Conservation (phyloP, 2,113 vertebrate species). For the Dolichotis patagonum region DNA sequence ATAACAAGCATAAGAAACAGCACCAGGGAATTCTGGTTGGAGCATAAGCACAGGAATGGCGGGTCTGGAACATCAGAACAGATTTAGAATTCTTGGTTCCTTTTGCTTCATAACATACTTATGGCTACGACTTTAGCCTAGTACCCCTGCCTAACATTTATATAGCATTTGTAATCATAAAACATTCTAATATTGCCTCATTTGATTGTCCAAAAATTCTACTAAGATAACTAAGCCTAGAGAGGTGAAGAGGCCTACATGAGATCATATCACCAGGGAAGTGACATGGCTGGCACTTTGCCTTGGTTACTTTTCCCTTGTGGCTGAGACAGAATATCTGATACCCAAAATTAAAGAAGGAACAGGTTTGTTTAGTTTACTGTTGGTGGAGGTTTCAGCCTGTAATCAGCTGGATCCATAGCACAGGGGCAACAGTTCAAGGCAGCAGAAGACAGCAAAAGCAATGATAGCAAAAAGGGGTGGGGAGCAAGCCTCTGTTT, state of each 20-base stretch:
- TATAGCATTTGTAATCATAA: background rate
- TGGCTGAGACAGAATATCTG: too few species aligned
- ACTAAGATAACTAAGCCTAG: background rate
- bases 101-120: background rate
- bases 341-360: too few species aligned
- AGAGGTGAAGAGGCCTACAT: background rate
- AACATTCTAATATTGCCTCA: background rate
- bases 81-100: background rate
- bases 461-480: too few species aligned
- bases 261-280: background rate
- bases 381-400: too few species aligned
- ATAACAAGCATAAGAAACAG: background rate
- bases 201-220: background rate
- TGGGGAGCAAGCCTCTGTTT: too few species aligned
- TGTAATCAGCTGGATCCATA: too few species aligned
- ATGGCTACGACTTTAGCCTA: background rate
- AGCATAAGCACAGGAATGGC: background rate
- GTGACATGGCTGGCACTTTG: background rate
- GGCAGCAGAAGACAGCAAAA: too few species aligned
- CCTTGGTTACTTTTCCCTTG: too few species aligned
- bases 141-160: background rate
- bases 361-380: too few species aligned
- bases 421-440: too few species aligned
- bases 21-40: background rate
- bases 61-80: background rate